Conservation (phyloP, 1,140 invertebrate genomes). For the Bursaphelenchus mucronatus region DNA sequence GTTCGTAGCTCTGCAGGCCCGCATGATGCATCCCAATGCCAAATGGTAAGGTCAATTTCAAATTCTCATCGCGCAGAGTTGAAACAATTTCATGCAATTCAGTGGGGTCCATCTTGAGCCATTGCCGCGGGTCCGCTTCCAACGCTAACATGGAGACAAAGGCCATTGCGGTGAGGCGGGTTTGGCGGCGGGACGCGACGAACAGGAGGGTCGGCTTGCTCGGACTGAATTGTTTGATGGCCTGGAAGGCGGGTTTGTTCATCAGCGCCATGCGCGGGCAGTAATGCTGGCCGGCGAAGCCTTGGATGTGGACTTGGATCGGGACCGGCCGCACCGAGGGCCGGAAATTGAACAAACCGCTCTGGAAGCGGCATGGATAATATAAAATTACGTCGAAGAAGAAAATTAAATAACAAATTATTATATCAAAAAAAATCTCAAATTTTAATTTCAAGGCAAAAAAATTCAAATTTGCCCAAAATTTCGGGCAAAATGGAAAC, state of each 20-base stretch:
- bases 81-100: slow-evolving; percentile 66
- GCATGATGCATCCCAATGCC: slow-evolving; percentile 98
- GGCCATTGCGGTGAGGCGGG: slow-evolving; percentile 89
- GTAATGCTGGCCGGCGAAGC: slow-evolving; percentile 92
- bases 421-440: too few relatives aligned
- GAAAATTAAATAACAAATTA: too few relatives aligned
- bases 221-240: slow-evolving; percentile 83
- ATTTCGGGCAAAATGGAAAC: too few relatives aligned
- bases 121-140: slow-evolving; percentile 88
- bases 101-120: slow-evolving; percentile 79
- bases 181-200: slow-evolving; percentile 94
- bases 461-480: too few relatives aligned
- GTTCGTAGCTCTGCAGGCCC: slow-evolving; percentile 69
- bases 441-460: slow-evolving; percentile 5
- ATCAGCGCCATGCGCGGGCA: slow-evolving; percentile 98
- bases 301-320: slow-evolving; percentile 85
- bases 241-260: slow-evolving; percentile 95
- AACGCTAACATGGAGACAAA: slow-evolving; percentile 85
- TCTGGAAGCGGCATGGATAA: slow-evolving; percentile 19
- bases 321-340: slow-evolving; percentile 94
- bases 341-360: slow-evolving; percentile 87
- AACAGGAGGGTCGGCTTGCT: slow-evolving; percentile 85
- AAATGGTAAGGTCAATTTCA: slow-evolving; percentile 88
- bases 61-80: slow-evolving; percentile 76
- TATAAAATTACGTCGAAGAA: not conserved